phyloP scores from a whole-genome alignment of 2,888 invertebrate species.

The Caenorhabditis doughertyi region DNA sequence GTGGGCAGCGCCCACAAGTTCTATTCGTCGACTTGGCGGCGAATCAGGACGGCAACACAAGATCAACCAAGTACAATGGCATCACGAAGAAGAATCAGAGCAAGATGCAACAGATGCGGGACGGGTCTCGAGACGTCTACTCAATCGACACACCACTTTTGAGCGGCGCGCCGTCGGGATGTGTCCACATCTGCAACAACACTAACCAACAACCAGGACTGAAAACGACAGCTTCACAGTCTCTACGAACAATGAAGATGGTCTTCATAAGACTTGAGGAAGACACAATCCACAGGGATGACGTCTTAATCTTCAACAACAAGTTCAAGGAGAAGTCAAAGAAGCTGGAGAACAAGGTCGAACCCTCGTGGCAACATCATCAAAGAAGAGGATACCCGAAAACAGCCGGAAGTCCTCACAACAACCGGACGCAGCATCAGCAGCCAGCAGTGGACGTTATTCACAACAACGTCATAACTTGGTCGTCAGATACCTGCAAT shows the following conservation, averaged over 20 bases:
- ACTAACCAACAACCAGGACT: slow-evolving; percentile 51
- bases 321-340: slow-evolving; percentile 43
- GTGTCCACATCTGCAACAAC: slow-evolving; percentile 66
- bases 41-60: slow-evolving; percentile 1
- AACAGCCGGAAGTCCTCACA: no score
- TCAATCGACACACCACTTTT: slow-evolving; percentile 66
- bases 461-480: no score
- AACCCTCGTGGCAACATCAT: no score
- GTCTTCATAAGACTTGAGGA: slow-evolving; percentile 48
- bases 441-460: no score
- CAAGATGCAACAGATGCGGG: background rate
- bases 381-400: no score
- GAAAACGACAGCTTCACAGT: slow-evolving; percentile 57
- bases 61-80: background rate
- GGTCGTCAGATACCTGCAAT: no score
- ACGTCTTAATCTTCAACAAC: slow-evolving; percentile 45
- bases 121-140: slow-evolving; percentile 59
- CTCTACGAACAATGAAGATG: slow-evolving; percentile 41
- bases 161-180: slow-evolving; percentile 54
- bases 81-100: background rate
- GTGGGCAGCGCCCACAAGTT: background rate
- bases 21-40: background rate
- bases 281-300: slow-evolving; percentile 61
- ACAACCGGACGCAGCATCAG: no score
- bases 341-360: no score